Base-by-base conservation (phyloP, 1,140 invertebrate genomes). In the Drosophila rhopaloa region DNA sequence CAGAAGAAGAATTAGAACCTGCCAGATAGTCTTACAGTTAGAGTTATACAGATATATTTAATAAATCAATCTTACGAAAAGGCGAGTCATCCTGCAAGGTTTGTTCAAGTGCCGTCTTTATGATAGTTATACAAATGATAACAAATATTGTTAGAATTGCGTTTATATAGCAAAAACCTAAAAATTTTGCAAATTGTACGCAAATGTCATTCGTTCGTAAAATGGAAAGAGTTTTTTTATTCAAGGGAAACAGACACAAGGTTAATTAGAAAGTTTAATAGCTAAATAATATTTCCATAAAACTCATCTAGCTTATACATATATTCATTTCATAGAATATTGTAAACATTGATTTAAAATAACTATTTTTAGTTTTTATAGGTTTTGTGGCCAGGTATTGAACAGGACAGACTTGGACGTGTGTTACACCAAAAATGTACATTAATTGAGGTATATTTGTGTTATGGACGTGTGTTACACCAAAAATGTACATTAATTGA, bases 1-100 rank as follows among this genome's bases (percentile, higher is more conserved):
- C 41, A 85, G 35, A 1, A 51, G 19, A 1, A 86, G 35, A 11
- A 71, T n/a, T 7, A 75, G 10, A 35, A 71, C 29, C 78, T 85
- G 24, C 5, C 24, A 27, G 8, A 27, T 4, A 16, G 7, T 9
- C 0, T 2, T 7, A 37, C 1, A 19, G 13, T 10, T 16, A 1
- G n/a, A 24, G 8, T 14, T 14, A 13, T 2, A n/a, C 5, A n/a
- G 7, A 24, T 13, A n/a, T 32, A 14, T 14, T 6, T 43, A 2
- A 6, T 1, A 5, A 8, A 1, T 9, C 1, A 1, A 4, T n/a
- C 63, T 40, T 32, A 66, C 63, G 14, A 65, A 48, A 29, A 11
- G 8, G 10, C 44, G 60, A 14, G 37, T 40, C 60, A 66, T 66
- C 50, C 7, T 50, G 4, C 6, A 40, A 35, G 27, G 8, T 65